Evolutionary conservation across 2,113 vertebrate genomes (phyloP).

Genomic region (Leptocoma aspasia): DNA sequence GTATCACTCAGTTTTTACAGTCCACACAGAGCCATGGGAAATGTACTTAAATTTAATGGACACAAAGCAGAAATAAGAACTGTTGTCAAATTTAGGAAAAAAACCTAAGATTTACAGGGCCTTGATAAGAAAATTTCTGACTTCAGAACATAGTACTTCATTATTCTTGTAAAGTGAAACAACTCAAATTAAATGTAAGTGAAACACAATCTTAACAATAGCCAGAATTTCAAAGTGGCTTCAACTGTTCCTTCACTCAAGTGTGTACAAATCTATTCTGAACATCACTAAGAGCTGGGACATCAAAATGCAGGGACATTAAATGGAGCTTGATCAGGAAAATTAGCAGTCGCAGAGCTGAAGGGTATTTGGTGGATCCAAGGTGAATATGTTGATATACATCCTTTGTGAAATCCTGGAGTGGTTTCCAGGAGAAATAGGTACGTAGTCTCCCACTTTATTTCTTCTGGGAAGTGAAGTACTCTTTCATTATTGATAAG

Average conservation of each 20-base stretch:
- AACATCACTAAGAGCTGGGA: neutral
- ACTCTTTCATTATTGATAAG: slow-evolving; percentile 49
- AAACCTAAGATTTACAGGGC: neutral
- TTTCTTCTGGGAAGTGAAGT: slow-evolving; percentile 60
- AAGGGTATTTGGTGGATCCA: slow-evolving; percentile 12
- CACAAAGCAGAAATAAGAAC: neutral
- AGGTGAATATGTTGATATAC: slow-evolving; percentile 52
- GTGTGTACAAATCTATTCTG: neutral
- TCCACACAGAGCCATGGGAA: neutral
- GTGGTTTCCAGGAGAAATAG: slow-evolving; percentile 47
- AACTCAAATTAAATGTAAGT: neutral
- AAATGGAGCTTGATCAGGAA: slow-evolving; percentile 25
- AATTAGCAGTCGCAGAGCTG: slow-evolving; percentile 36
- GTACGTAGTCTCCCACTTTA: neutral
- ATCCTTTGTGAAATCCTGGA: slow-evolving; percentile 54
- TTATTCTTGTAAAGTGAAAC: neutral
- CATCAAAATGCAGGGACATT: neutral
- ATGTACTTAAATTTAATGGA: neutral
- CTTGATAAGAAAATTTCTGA: neutral
- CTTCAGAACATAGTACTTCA: neutral
- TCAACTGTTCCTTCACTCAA: neutral
- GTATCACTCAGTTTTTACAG: neutral
- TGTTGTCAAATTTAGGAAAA: neutral
- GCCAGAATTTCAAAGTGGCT: slow-evolving; percentile 20
- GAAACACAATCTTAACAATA: neutral